A percentile compares a stretch with the other conserved stretches of the same genome.
Evolutionary conservation across 2,113 vertebrate species (phyloP).

Genomic region (Sylvilagus bachmani): DNA sequence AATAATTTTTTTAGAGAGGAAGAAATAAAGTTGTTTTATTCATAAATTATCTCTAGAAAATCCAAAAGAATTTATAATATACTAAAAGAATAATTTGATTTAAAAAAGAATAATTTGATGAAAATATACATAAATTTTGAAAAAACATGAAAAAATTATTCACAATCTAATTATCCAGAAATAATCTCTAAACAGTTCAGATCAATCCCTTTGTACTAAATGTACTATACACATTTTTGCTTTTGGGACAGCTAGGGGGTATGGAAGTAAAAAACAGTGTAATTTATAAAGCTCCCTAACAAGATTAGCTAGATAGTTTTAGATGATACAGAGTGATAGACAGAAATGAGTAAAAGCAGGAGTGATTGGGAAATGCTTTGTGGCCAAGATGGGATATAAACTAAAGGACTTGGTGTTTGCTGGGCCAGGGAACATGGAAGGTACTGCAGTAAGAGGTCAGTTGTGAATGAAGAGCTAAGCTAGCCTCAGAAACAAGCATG

Average conservation of each 20-base stretch:
- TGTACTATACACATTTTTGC: background rate
- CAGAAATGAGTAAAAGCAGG: background rate
- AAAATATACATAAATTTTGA: background rate
- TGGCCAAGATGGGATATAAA: background rate
- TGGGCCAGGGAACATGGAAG: background rate
- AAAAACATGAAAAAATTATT: slow-evolving; percentile 31
- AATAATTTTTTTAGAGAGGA: background rate
- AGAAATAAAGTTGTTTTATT: too few relatives aligned
- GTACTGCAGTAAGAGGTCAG: background rate
- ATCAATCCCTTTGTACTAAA: background rate
- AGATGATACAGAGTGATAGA: background rate
- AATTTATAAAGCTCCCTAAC: slow-evolving; percentile 12
- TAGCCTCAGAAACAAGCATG: slow-evolving; percentile 1
- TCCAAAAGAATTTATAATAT: too few relatives aligned
- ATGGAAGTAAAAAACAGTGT: slow-evolving; percentile 16
- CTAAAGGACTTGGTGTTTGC: background rate
- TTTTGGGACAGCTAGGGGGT: background rate
- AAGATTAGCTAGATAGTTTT: background rate
- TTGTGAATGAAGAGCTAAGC: background rate
- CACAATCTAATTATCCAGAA: background rate
- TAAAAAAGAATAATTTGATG: too few relatives aligned
- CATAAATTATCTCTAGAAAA: too few relatives aligned
- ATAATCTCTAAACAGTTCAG: background rate
- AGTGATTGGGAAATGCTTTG: background rate
- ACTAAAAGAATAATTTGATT: too few relatives aligned